Base-by-base conservation (phyloP, 2,797 vertebrate species). In the Helarctos malayanus region DNA sequence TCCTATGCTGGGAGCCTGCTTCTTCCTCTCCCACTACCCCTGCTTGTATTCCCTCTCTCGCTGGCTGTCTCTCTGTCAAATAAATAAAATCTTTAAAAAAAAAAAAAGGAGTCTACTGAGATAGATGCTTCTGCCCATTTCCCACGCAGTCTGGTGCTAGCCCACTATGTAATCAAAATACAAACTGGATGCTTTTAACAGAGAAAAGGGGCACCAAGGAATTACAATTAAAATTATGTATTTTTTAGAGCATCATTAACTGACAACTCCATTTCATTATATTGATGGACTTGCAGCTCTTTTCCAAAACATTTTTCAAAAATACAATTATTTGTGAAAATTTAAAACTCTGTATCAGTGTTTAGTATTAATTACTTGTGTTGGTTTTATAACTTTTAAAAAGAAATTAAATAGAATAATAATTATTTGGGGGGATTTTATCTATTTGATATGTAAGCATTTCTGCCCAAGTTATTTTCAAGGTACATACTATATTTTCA, bases 401-500 rank as follows among this genome's bases (percentile, higher is more conserved):
- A 79, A 82, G 61, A 35, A 68, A 35, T 68, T 9, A 35, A 71
- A 19, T 59, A 68, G 38, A 83, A 57, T 63, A 68, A 16, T 81
- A 89, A 59, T 79, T 75, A 57, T n/a, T 83, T 73, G 25, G 21
- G 12, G 94, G 4, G 19, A 76, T 56, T 73, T 78, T 88, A 19
- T 23, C 14, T 38, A 19, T 84, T 82, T 12, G 27, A 54, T 91
- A 7, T 91, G 10, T 78, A 91, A 79, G 18, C 73, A 63, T 76
- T 91, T 84, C 41, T 61, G 5, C 32, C 16, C 9, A 91, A 86
- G 47, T 89, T 89, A 93, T 95, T 93, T 81, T 91, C 71, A 63
- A 63, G 11, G 5, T 21, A 47, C 4, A 9, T 75, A 41, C n/a
- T 87, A 3, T 94, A 2, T 59, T 89, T 93, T 90, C n/a, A 90